These are phyloP conservation scores for Lerema accius DNA, from an alignment of 1,140 invertebrate species.

Conservation along the genomic window DNA sequence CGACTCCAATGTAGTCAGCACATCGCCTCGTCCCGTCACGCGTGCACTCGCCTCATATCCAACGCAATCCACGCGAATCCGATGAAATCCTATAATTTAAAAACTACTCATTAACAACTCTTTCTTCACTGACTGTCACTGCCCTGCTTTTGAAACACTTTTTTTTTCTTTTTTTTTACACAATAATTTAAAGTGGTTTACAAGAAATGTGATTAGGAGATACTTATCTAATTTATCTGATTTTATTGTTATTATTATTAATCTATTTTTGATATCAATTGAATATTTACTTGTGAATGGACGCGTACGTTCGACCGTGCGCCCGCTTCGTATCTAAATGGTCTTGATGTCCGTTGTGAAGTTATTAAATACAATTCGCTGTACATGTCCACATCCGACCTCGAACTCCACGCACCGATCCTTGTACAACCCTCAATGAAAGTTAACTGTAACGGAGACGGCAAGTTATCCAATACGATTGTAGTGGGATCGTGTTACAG, in stretches of 20 bases:
- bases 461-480: constrained; percentile 5
- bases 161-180: constrained; percentile 1
- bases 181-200: too few species aligned
- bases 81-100: constrained; percentile 73
- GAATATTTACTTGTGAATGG: constrained; percentile 44
- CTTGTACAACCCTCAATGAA: constrained; percentile 13
- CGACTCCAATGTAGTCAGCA: constrained; percentile 42
- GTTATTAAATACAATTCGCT: constrained; percentile 77
- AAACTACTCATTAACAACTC: constrained; percentile 60
- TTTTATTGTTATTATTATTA: too few species aligned
- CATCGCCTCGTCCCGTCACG: constrained; percentile 47
- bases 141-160: not conserved
- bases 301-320: constrained; percentile 54
- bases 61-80: constrained; percentile 39
- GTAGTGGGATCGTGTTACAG: not conserved
- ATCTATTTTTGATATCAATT: not conserved
- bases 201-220: too few species aligned
- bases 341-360: constrained; percentile 56
- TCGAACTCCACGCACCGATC: not conserved
- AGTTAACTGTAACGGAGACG: constrained; percentile 2
- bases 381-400: constrained; percentile 56
- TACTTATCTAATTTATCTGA: too few species aligned
- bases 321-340: constrained; percentile 64
- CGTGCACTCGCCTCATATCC: constrained; percentile 55
- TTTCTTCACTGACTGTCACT: constrained; percentile 58